Evolutionary conservation across 2,888 invertebrate species (phyloP).

Genomic region (Chorisops tibialis): DNA sequence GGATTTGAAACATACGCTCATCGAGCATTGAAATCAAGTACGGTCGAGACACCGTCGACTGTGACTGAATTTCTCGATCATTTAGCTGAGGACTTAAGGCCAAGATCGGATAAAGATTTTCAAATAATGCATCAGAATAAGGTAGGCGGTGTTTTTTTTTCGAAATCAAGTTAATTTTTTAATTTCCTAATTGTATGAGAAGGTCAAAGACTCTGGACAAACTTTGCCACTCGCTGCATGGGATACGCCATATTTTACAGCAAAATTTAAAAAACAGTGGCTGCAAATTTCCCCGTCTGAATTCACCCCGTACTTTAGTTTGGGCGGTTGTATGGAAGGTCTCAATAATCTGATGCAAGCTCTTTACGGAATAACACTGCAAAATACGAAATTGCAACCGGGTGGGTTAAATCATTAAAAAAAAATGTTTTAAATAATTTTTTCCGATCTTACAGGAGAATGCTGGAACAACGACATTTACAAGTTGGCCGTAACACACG

Average conservation of each 20-base stretch:
- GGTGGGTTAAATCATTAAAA: slow-evolving; percentile 50
- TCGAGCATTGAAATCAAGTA: slow-evolving; percentile 82
- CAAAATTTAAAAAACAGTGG: slow-evolving; percentile 68
- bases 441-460: slow-evolving; percentile 59
- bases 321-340: slow-evolving; percentile 96
- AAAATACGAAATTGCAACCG: slow-evolving; percentile 66
- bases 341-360: slow-evolving; percentile 82
- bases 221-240: slow-evolving; percentile 60
- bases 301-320: slow-evolving; percentile 81
- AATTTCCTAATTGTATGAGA: slow-evolving; percentile 19
- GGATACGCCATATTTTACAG: slow-evolving; percentile 86
- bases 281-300: slow-evolving; percentile 68
- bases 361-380: slow-evolving; percentile 77
- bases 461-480: slow-evolving; percentile 85
- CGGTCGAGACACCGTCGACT: slow-evolving; percentile 76
- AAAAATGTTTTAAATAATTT: not conserved
- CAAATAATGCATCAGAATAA: slow-evolving; percentile 74
- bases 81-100: slow-evolving; percentile 66
- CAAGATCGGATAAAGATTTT: slow-evolving; percentile 72
- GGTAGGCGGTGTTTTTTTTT: slow-evolving; percentile 37
- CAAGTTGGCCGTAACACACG: slow-evolving; percentile 87
- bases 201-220: slow-evolving; percentile 40
- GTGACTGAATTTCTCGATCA: slow-evolving; percentile 77
- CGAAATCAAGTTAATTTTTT: not conserved
- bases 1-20: slow-evolving; percentile 89